phyloP scores from a whole-genome alignment of 2,113 vertebrate genomes.

The Gallinago undulata region DNA sequence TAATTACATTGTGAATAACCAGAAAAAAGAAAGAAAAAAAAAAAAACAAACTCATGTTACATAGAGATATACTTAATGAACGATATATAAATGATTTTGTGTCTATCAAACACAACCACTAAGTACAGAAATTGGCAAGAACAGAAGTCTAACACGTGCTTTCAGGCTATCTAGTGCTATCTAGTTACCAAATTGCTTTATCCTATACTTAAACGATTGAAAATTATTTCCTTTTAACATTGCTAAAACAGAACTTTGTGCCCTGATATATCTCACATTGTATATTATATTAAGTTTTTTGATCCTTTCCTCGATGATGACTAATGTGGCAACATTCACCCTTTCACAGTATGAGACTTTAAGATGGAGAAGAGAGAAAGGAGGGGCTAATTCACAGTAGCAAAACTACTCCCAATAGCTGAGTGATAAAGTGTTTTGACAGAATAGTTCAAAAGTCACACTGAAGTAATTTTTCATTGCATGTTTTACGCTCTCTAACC shows the following conservation, averaged over 20 bases:
- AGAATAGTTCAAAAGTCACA: slow-evolving; percentile 14
- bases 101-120: background rate
- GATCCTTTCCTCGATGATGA: background rate
- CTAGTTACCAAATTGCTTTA: background rate
- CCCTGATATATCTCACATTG: background rate
- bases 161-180: background rate
- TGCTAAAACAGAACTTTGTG: background rate
- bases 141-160: background rate
- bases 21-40: background rate
- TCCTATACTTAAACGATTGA: background rate
- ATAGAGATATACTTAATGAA: background rate
- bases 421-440: slow-evolving; percentile 11
- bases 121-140: background rate
- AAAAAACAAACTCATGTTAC: background rate
- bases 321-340: background rate
- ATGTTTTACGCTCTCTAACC: slow-evolving; percentile 25
- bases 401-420: background rate
- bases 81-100: background rate
- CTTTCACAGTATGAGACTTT: background rate
- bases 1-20: background rate
- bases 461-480: slow-evolving; percentile 14
- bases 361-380: background rate
- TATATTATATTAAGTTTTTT: background rate
- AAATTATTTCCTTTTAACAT: background rate
- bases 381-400: background rate